Base-by-base conservation (phyloP, 2,113 vertebrate species). In the Menidia beryllina region DNA sequence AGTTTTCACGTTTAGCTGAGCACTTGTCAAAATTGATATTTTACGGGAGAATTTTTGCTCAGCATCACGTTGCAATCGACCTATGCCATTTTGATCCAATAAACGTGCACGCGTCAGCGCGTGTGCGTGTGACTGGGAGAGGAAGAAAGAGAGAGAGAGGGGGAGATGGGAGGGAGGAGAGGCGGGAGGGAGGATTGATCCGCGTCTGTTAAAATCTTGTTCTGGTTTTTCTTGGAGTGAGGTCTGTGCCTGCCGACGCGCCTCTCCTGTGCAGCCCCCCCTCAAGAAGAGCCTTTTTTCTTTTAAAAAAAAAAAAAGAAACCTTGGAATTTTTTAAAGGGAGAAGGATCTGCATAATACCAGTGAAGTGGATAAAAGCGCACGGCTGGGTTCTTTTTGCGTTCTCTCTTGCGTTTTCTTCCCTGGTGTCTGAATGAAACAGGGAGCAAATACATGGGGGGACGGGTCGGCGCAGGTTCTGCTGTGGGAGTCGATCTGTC, bases 181-280 rank as follows among this genome's bases (percentile, higher is more conserved):
- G 56, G 70, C 17, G 73, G 76, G 72, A 63, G 77, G 86, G 83
- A 92, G 90, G 91, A 92, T 93, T 93, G 92, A 93, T 94, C 89
- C 84, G 89, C 88, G 89, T 91, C 92, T 91, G 91, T 92, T 90
- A 90, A 93, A 92, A 92, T 91, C 88, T 93, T 93, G 91, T 93
- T 93, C 89, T 84, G 84, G 83, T 92, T 93, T 91, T 91, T 91
- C 87, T 91, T 87, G 86, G 90, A 94, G 90, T 92, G 88, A 92
- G 91, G 89, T 92, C 89, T 88, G 82, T 87, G 87, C 90, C 89
- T 88, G 92, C 85, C 85, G 91, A 91, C 91, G 89, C 87, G 72
- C 86, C 89, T 92, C 89, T 90, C 84, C 84, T 78, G 86, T 86
- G 87, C 82, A 89, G 87, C 87, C 88, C 85, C 85, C 87, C 64